These are phyloP conservation scores for Nomada ferruginata DNA, from an alignment of 2,888 invertebrate species.

Conservation along the genomic window DNA sequence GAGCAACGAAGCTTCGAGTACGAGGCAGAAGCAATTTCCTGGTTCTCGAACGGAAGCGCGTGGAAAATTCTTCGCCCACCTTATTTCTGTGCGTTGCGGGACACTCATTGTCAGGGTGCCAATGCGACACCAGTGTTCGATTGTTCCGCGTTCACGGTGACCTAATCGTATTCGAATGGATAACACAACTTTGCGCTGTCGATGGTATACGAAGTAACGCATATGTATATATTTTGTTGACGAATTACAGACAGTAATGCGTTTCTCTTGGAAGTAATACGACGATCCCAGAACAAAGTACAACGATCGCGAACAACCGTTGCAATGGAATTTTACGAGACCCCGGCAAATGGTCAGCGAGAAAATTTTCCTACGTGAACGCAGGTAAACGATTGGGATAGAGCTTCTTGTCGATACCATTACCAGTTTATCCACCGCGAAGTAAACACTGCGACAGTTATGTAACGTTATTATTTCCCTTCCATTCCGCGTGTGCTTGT, in stretches of 20 bases:
- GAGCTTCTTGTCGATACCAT: neutral
- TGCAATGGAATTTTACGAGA: neutral
- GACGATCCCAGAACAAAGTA: neutral
- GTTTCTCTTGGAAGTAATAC: too few relatives aligned
- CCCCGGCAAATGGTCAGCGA: neutral
- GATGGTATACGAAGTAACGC: neutral
- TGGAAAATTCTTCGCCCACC: too few relatives aligned
- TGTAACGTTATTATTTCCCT: conserved; percentile 25
- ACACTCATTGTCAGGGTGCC: too few relatives aligned
- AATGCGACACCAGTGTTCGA: neutral
- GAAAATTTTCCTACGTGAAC: neutral
- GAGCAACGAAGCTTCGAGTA: too few relatives aligned
- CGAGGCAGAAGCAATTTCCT: too few relatives aligned
- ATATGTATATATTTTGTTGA: too few relatives aligned
- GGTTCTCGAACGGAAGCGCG: too few relatives aligned
- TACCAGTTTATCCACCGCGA: neutral
- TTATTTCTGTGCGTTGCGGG: too few relatives aligned
- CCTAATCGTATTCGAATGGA: neutral
- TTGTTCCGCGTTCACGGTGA: neutral
- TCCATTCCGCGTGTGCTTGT: conserved; percentile 3
- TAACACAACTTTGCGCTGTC: neutral
- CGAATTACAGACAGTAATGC: too few relatives aligned
- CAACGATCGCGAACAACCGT: neutral
- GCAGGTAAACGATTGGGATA: neutral
- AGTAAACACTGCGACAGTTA: neutral